phyloP scores from a whole-genome alignment of 2,113 vertebrate species.

The Albula glossodonta region DNA sequence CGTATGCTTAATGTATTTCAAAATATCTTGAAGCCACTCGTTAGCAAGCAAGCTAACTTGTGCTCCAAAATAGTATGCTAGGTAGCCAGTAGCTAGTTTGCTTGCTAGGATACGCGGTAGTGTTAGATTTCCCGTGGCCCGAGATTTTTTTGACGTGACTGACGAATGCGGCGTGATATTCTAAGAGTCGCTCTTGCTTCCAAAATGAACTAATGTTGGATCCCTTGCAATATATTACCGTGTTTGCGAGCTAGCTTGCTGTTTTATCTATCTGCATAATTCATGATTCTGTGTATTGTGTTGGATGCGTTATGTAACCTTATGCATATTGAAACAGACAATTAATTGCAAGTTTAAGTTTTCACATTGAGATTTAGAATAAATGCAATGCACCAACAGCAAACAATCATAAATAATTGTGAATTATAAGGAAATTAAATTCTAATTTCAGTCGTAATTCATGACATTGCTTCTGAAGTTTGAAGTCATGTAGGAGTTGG shows the following conservation, averaged over 20 bases:
- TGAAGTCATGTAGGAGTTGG: too few species aligned
- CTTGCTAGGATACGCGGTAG: not conserved
- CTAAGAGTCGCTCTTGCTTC: not conserved
- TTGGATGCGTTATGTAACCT: slow-evolving; percentile 29
- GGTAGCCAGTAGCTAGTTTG: slow-evolving; percentile 11
- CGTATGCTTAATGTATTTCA: not conserved
- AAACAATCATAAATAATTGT: not conserved
- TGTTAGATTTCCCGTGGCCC: not conserved
- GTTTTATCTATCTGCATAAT: slow-evolving; percentile 22
- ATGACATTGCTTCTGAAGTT: not conserved
- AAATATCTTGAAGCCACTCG: not conserved
- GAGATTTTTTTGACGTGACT: not conserved
- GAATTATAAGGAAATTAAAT: not conserved
- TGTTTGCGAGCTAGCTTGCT: not conserved
- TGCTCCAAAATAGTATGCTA: not conserved
- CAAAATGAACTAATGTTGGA: not conserved
- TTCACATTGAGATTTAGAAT: slow-evolving; percentile 5
- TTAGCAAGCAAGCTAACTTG: not conserved
- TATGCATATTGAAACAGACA: slow-evolving; percentile 23
- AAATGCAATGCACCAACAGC: not conserved
- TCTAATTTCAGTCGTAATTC: not conserved
- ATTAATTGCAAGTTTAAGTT: not conserved
- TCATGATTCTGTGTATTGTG: slow-evolving; percentile 27
- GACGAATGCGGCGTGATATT: not conserved
- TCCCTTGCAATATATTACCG: not conserved